Evolutionary conservation across 2,888 invertebrate genomes (phyloP), one percentile per base, ranked within the genome.

Genomic region (Lithosia quadra): DNA sequence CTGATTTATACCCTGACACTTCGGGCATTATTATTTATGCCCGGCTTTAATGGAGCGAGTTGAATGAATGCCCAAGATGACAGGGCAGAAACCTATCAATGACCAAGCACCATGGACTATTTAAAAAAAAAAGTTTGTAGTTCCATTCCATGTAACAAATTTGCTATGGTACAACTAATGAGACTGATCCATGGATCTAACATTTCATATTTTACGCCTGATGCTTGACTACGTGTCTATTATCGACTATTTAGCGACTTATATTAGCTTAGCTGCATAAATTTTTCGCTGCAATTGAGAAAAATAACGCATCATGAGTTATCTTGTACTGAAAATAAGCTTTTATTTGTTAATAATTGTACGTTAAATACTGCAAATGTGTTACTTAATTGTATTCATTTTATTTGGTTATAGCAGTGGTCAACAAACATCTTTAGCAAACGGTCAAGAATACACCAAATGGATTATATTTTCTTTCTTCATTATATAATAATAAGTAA

Each of bases 261-360:
- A 22, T 22, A 36, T 39, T 22, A 34, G 49, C 18, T 56, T 61
- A 61, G 43, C 43, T 43, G 61, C 24, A 61, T 58, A 7, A 24
- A 43, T n/a, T 1, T 28, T 28, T 28, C 28, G 28, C 28, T 62
- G 62, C 43, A n/a, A 43, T 49, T 28, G 8, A 10, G 11, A 49
- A 49, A 62, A 49, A 61, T 18, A 43, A n/a, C 22, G 34, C 34
- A 33, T 13, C 15, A 53, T 53, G 33, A 33, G 28, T 63, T 53
- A 9, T 22, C 34, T 55, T 53, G 34, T 53, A 63, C 63, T 63
- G 22, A 24, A 34, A 55, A 33, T 28, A 22, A 49, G 49, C 49
- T 13, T 68, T 65, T 61, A 18, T 24, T 28, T 49, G 11, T 39
- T 39, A n/a, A n/a, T n/a, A n/a, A 18, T 43, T 56, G 55, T 56